Conservation (phyloP, 2,113 vertebrate genomes). For the Ginglymostoma cirratum region DNA sequence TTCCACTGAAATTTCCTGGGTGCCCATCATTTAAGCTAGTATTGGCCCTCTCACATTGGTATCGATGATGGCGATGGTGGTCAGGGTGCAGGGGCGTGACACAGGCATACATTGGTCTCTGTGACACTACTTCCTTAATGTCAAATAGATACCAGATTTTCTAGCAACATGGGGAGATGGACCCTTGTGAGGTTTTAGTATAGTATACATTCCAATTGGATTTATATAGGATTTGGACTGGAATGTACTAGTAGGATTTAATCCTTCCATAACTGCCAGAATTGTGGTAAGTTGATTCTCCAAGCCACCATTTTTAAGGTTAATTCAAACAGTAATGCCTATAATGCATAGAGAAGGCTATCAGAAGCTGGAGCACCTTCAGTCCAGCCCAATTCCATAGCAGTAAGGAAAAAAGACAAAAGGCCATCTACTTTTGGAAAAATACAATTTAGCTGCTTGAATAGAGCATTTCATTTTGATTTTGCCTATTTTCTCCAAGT, state of each 20-base stretch:
- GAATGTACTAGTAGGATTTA: neutral
- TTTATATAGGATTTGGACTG: neutral
- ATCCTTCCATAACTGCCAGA: neutral
- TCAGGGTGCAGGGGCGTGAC: neutral
- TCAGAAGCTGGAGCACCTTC: neutral
- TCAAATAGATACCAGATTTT: neutral
- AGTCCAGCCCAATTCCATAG: neutral
- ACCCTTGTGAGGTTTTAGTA: neutral
- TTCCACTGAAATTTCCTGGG: neutral
- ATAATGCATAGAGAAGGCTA: neutral
- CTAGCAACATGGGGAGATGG: neutral
- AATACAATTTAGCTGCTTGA: neutral
- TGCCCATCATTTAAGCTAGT: too few species aligned
- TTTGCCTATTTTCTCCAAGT: neutral
- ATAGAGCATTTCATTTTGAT: neutral
- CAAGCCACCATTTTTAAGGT: neutral
- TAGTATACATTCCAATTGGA: neutral
- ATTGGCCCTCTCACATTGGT: too few species aligned
- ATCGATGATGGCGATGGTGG: neutral
- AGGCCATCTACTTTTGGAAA: neutral
- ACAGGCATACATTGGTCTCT: neutral
- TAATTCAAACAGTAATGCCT: neutral
- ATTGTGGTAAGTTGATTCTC: neutral
- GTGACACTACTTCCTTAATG: neutral
- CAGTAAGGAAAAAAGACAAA: neutral